Conservation (phyloP, 2,113 vertebrate genomes). For the Notarius lentiginosus region DNA sequence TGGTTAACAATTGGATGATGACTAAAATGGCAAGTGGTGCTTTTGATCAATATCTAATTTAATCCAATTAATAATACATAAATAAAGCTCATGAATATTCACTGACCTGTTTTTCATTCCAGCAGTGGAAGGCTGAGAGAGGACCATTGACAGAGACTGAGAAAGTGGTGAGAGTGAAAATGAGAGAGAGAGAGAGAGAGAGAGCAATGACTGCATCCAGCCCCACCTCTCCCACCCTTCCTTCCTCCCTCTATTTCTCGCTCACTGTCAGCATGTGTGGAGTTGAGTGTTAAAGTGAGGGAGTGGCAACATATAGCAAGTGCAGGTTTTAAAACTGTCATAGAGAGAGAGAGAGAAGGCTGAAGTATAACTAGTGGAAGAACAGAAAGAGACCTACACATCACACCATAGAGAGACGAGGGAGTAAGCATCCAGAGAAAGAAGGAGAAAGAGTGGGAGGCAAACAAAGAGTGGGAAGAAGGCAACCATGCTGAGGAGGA, state of each 20-base stretch:
- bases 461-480: constrained; percentile 34
- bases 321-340: constrained; percentile 48
- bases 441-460: constrained; percentile 7
- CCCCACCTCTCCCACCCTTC: constrained; percentile 42
- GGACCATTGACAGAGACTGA: background rate
- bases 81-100: background rate
- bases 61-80: background rate
- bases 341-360: constrained; percentile 35
- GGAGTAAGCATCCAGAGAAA: background rate
- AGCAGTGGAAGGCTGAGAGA: background rate
- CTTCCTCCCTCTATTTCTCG: constrained; percentile 21
- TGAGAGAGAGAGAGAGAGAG: background rate
- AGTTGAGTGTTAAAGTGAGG: constrained; percentile 39
- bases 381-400: constrained; percentile 22
- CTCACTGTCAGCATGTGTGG: constrained; percentile 36
- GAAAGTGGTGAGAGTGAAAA: background rate
- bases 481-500: constrained; percentile 56
- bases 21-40: background rate
- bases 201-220: constrained; percentile 26
- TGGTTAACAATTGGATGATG: background rate
- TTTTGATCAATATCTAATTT: background rate
- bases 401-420: constrained; percentile 9
- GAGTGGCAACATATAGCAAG: constrained; percentile 47
- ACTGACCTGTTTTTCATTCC: background rate
- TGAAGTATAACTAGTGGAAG: constrained; percentile 30